Evolutionary conservation across 2,797 vertebrate genomes (phyloP), one percentile per base, ranked within the genome.

Genomic region (Oryzias sinensis): DNA sequence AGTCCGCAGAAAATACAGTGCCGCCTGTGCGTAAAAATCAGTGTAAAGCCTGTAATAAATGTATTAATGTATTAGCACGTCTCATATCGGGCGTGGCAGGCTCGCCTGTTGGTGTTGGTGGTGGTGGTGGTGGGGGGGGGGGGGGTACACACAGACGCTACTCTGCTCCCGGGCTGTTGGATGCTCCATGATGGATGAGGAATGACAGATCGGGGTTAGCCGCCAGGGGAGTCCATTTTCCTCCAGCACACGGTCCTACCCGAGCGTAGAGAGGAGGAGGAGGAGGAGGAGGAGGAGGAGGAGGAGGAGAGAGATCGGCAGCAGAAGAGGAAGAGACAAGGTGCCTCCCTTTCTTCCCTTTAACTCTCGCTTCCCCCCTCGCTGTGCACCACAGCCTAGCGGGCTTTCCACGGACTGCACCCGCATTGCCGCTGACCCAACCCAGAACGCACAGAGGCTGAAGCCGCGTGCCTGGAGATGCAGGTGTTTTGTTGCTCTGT

Each of bases 191-290:
- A 95, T 92, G 90, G 91, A 95, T 95, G 85, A 80, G 80, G 81
- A 85, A 59, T 93, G 94, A 93, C 93, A 95, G 93, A 93, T 94
- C 87, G 88, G 84, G 90, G 91, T 92, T 92, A 92, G 83, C 88
- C 87, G 85, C 88, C 87, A 74, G 88, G 86, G 90, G 89, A 91
- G 85, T 84, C 81, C 83, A 85, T 90, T 89, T 89, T 88, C 81
- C 76, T 82, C 69, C 68, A 70, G 62, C 46, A 66, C 74, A 56
- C 56, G 51, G 77, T 73, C 70, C 72, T 67, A 58, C 18, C 43
- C 40, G 59, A 68, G 67, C 59, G 27, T 6, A 29, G 27, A 29
- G 27, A 5, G 20, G 29, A 70, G 59, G 65, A 18, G 48, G 56
- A 71, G 64, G 75, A 73, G 69, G 58, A 55, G 65, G 27, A 33